Conservation (phyloP, 1,140 invertebrate species). For the Coboldia fuscipes region DNA sequence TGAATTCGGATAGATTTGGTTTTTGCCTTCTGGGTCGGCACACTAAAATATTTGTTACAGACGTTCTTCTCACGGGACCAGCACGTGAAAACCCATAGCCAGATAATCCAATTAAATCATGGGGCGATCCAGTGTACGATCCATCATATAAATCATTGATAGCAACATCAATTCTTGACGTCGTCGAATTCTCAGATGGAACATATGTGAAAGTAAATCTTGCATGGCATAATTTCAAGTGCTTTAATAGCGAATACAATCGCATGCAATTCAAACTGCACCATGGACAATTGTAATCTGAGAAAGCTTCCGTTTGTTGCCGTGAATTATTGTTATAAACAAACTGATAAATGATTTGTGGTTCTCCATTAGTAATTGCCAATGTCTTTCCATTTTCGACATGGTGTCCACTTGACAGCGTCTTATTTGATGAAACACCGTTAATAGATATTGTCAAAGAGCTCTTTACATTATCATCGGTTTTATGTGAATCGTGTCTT, state of each 20-base stretch:
- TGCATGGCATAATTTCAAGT: slow-evolving; percentile 81
- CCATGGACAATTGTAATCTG: slow-evolving; percentile 87
- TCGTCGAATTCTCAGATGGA: slow-evolving; percentile 51
- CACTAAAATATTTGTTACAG: slow-evolving; percentile 74
- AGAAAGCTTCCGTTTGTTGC: slow-evolving; percentile 83
- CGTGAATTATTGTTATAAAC: slow-evolving; percentile 86
- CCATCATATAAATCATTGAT: slow-evolving; percentile 91
- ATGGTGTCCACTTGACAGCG: no score
- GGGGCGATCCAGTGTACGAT: slow-evolving; percentile 85
- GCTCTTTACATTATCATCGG: slow-evolving; percentile 34
- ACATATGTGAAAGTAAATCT: slow-evolving; percentile 67
- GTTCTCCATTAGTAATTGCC: slow-evolving; percentile 6
- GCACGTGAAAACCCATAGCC: slow-evolving; percentile 40
- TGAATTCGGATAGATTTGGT: slow-evolving; percentile 59
- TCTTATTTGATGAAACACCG: no score
- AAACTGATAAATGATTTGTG: slow-evolving; percentile 85
- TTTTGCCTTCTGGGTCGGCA: slow-evolving; percentile 54
- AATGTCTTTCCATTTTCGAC: no score
- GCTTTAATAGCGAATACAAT: slow-evolving; percentile 76
- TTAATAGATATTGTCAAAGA: no score
- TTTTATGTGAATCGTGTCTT: slow-evolving; percentile 12
- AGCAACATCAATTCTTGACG: slow-evolving; percentile 80
- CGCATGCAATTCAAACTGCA: slow-evolving; percentile 75
- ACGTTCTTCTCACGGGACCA: slow-evolving; percentile 64
- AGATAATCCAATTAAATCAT: slow-evolving; percentile 58